Percentiles rank a stretch among this genome's conserved stretches.
These are phyloP conservation scores for Habroteleia sp. DNA, from an alignment of 2,888 invertebrate genomes.

Conservation along the genomic window DNA sequence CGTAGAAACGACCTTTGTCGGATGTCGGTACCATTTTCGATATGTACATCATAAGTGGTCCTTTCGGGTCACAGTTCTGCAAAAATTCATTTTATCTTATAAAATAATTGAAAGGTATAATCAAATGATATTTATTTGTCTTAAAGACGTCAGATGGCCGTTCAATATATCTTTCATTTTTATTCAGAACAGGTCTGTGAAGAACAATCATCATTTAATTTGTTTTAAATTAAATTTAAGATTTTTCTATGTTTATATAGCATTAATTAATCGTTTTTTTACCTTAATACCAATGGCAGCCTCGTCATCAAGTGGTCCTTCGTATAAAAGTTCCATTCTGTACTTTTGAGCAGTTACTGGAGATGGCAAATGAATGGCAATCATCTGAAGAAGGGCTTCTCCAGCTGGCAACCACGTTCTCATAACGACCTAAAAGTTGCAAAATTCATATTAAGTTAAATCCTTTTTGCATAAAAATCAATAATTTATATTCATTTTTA, in stretches of 20 bases:
- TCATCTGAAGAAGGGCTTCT: constrained; percentile 99
- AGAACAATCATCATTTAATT: constrained; percentile 76
- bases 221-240: constrained; percentile 3
- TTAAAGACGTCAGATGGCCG: constrained; percentile 73
- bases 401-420: constrained; percentile 99
- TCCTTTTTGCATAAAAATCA: too few relatives aligned
- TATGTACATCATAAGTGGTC: constrained; percentile 99
- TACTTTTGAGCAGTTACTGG: constrained; percentile 99
- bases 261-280: constrained; percentile 32
- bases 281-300: constrained; percentile 94
- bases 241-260: not conserved
- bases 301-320: constrained; percentile 98
- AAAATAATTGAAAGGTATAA: not conserved
- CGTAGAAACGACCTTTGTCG: constrained; percentile 99
- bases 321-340: constrained; percentile 99
- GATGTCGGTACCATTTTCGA: constrained; percentile 99
- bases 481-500: not conserved
- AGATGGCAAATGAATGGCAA: constrained; percentile 99
- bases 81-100: constrained; percentile 25
- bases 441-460: not conserved
- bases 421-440: constrained; percentile 91
- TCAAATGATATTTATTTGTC: too few relatives aligned
- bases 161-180: constrained; percentile 72
- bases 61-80: constrained; percentile 96
- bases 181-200: constrained; percentile 79